These are phyloP conservation scores for Nothobranchius kuhntae DNA, from an alignment of 2,113 vertebrate genomes.

Conservation along the genomic window DNA sequence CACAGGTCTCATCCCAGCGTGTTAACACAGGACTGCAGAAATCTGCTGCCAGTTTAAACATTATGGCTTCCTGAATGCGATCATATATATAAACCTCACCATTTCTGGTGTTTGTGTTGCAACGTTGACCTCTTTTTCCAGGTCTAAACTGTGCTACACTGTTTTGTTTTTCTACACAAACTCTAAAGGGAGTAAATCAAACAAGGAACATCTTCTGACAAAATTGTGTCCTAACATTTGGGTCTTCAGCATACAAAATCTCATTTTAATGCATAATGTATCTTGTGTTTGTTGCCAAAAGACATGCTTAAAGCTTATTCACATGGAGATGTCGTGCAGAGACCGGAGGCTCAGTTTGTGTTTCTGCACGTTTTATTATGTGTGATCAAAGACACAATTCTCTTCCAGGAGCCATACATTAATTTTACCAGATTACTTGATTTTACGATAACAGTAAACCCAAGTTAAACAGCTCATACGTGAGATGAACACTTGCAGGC, in stretches of 20 bases:
- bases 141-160: conserved; percentile 36
- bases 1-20: conserved; percentile 69
- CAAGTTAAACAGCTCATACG: too few relatives aligned
- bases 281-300: conserved; percentile 53
- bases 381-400: conserved; percentile 6
- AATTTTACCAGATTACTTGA: background rate
- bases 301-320: conserved; percentile 16
- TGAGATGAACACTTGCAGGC: too few relatives aligned
- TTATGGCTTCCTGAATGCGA: conserved; percentile 75
- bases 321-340: conserved; percentile 10
- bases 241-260: conserved; percentile 21
- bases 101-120: conserved; percentile 60
- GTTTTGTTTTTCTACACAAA: conserved; percentile 48
- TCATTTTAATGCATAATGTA: conserved; percentile 27
- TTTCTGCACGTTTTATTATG: conserved; percentile 25
- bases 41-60: conserved; percentile 78
- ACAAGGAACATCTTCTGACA: conserved; percentile 44
- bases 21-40: conserved; percentile 76
- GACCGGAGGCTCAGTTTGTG: conserved; percentile 13
- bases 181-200: conserved; percentile 59
- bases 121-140: conserved; percentile 53
- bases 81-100: conserved; percentile 62
- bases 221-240: conserved; percentile 29
- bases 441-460: background rate
- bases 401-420: conserved; percentile 2